These are phyloP conservation scores for Andrena chrysosceles DNA, from an alignment of 2,888 invertebrate genomes.

Conservation along the genomic window DNA sequence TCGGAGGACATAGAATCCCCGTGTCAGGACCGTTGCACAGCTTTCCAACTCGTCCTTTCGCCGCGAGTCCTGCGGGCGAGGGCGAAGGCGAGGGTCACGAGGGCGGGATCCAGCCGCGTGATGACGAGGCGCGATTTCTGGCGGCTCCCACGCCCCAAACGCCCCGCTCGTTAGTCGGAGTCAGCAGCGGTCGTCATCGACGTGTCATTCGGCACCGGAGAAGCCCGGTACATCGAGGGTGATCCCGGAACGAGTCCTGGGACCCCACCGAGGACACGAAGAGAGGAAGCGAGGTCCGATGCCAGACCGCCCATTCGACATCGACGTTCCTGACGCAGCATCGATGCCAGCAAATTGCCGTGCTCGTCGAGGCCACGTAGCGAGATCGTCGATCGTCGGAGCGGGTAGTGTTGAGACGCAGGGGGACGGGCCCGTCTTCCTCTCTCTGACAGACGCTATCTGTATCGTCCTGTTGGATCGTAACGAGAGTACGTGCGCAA, in stretches of 20 bases:
- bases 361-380: conserved; percentile 54
- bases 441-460: conserved; percentile 56
- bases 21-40: background rate
- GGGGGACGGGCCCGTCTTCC: conserved; percentile 19
- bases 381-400: conserved; percentile 51
- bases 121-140: conserved; percentile 84
- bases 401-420: conserved; percentile 55
- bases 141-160: conserved; percentile 82
- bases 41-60: conserved; percentile 45
- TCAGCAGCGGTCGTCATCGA: conserved; percentile 85
- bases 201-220: conserved; percentile 83
- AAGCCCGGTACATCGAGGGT: conserved; percentile 57
- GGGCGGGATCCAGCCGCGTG: conserved; percentile 69
- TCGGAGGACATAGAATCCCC: background rate
- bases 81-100: conserved; percentile 27
- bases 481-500: conserved; percentile 58
- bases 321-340: conserved; percentile 81
- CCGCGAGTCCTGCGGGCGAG: conserved; percentile 39
- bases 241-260: conserved; percentile 40
- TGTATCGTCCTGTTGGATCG: conserved; percentile 39
- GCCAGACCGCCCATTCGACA: conserved; percentile 69
- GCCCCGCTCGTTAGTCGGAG: conserved; percentile 84
- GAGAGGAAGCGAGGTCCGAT: conserved; percentile 45
- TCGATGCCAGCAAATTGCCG: conserved; percentile 79
- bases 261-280: conserved; percentile 59